These are phyloP conservation scores for Formicarius rufipectus DNA, from an alignment of 2,113 vertebrate species.

Conservation along the genomic window DNA sequence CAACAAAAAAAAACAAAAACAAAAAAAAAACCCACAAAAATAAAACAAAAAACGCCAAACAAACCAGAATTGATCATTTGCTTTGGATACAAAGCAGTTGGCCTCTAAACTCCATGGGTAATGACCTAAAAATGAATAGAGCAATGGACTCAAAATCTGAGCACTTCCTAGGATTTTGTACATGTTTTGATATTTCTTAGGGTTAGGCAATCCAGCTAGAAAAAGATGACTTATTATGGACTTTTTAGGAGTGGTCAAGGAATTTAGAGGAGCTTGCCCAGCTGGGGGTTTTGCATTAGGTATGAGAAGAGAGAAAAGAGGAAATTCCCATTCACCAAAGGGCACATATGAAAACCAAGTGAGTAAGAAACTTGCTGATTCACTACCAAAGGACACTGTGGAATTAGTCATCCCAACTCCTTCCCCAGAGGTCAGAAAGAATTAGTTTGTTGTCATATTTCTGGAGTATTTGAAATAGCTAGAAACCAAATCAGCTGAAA, in stretches of 20 bases:
- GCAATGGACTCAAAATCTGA: neutral
- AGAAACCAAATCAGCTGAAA: neutral
- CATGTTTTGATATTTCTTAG: neutral
- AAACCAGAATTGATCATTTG: neutral
- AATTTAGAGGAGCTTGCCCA: neutral
- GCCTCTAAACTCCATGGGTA: neutral
- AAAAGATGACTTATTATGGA: neutral
- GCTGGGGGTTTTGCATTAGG: neutral
- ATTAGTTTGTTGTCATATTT: slow-evolving; percentile 17
- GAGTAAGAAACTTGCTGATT: slow-evolving; percentile 59
- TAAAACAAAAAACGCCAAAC: too few relatives aligned
- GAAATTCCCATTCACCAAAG: slow-evolving; percentile 36
- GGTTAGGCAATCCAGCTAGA: neutral
- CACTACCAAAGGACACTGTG: neutral
- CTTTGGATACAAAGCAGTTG: neutral
- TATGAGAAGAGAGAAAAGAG: slow-evolving; percentile 45
- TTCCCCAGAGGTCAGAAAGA: slow-evolving; percentile 27
- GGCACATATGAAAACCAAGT: neutral
- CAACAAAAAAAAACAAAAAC: too few relatives aligned
- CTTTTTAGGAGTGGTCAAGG: neutral
- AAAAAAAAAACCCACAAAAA: too few relatives aligned
- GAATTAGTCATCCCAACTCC: slow-evolving; percentile 25
- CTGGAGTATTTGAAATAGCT: slow-evolving; percentile 27
- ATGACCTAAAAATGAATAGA: neutral
- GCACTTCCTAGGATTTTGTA: neutral